A percentile compares a stretch with the other conserved stretches of the same genome.
Evolutionary conservation across 2,888 invertebrate species (phyloP).

Genomic region (Tolmerus cingulatus): DNA sequence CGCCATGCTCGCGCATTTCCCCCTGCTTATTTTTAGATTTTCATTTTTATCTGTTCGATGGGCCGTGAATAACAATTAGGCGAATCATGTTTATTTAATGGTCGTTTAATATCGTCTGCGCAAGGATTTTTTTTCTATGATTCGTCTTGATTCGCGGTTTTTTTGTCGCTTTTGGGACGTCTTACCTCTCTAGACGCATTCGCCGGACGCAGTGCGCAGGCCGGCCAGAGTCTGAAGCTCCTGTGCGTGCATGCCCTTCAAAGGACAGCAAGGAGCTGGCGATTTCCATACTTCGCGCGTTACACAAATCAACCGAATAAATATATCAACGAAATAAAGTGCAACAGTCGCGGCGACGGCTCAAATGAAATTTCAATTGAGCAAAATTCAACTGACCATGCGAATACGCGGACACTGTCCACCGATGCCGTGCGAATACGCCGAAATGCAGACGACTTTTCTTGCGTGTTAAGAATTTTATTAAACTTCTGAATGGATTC

Average conservation of each 20-base stretch:
- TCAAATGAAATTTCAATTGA: conserved; percentile 25
- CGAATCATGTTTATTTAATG: conserved; percentile 37
- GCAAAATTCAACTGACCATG: background rate
- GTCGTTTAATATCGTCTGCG: conserved; percentile 39
- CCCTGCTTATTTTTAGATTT: conserved; percentile 29
- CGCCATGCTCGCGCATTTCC: conserved; percentile 5
- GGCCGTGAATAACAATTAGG: conserved; percentile 41
- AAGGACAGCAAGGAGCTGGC: conserved; percentile 14
- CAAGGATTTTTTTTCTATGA: conserved; percentile 26
- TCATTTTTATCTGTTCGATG: conserved; percentile 40
- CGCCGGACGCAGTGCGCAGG: background rate
- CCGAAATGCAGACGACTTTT: conserved; percentile 40
- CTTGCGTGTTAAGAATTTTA: conserved; percentile 39
- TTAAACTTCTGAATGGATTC: conserved; percentile 37
- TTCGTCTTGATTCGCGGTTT: background rate
- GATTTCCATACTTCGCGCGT: conserved; percentile 10
- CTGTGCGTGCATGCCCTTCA: conserved; percentile 18
- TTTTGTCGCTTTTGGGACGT: background rate
- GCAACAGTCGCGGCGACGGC: background rate
- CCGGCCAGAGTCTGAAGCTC: background rate
- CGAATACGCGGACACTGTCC: conserved; percentile 2
- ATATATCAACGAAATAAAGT: background rate
- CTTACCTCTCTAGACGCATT: background rate
- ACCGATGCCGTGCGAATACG: conserved; percentile 20
- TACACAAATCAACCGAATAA: background rate